Evolutionary conservation across 2,888 invertebrate species (phyloP).

Genomic region (Parasteatoda lunata): DNA sequence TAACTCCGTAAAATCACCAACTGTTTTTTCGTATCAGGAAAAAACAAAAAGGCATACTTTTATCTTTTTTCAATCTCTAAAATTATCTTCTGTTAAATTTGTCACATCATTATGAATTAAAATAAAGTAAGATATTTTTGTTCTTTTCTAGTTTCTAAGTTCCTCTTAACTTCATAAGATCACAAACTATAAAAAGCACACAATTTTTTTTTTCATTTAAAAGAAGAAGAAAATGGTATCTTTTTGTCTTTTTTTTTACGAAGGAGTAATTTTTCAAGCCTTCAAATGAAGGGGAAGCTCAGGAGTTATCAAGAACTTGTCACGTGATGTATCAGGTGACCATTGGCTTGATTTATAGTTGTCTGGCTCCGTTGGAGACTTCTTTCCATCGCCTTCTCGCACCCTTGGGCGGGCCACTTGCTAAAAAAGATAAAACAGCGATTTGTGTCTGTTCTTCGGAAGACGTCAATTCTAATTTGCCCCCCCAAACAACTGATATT

Average conservation of each 20-base stretch:
- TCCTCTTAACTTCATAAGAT: too few species aligned
- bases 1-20: too few species aligned
- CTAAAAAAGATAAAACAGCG: conserved; percentile 30
- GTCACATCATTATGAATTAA: too few species aligned
- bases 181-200: too few species aligned
- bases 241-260: neutral
- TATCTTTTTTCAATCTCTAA: too few species aligned
- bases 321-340: conserved; percentile 68
- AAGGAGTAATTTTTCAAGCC: conserved; percentile 52
- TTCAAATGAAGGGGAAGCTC: conserved; percentile 17
- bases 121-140: too few species aligned
- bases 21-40: too few species aligned
- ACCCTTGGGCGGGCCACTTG: conserved; percentile 54
- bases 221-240: neutral
- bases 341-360: conserved; percentile 66
- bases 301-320: conserved; percentile 56
- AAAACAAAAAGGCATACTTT: too few species aligned
- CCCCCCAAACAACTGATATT: conserved; percentile 4
- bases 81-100: too few species aligned
- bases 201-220: neutral
- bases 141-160: too few species aligned
- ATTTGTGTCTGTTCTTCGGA: conserved; percentile 30
- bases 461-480: conserved; percentile 46
- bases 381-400: conserved; percentile 47
- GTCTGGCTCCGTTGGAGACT: conserved; percentile 64